Evolutionary conservation across 2,113 vertebrate genomes (phyloP), one percentile per base, ranked within the genome.

Genomic region (Alces alces): DNA sequence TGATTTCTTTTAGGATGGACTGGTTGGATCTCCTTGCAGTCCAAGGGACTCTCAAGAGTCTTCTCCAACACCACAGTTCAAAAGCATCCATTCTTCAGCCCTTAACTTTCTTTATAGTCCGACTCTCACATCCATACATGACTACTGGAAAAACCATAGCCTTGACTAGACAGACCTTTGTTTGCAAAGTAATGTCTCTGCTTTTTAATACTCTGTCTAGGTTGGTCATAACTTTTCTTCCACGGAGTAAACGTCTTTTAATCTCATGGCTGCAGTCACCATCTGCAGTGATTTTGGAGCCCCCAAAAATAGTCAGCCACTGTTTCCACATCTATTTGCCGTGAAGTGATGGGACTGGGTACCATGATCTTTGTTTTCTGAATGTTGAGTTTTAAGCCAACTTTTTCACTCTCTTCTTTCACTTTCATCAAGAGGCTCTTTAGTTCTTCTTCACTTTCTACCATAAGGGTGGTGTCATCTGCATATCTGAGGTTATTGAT

Each of bases 221-320:
- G 66, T 39, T 70, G 66, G 66, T 70, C 66, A 23, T 23, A 70
- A 70, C 19, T 11, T 36, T 70, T 39, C 66, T 39, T 70, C 19
- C n/a, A 70, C 39, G n/a, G 66, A 70, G 19, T 39, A 70, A 70
- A 23, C 1, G 0, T 23, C 66, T 70, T 70, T 70, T 70, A 70
- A 70, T 23, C 23, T 39, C 19, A 70, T 39, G n/a, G 66, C n/a
- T 70, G n/a, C 19, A 0, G 5, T 39, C 66, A 70, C n/a, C 66
- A 70, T 39, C n/a, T 70, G n/a, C n/a, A 39, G 19, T 70, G 66
- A 70, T 70, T 70, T 23, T 39, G 66, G 66, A 70, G 19, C 5
- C n/a, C 66, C 19, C 0, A 0, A 70, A 23, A 70, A 70, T 39
- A 36, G 66, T 39, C 66, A 23, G 66, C 36, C n/a, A 70, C n/a